Evolutionary conservation across 1,140 invertebrate genomes (phyloP), one percentile per base, ranked within the genome.

Genomic region (Formica exsecta): DNA sequence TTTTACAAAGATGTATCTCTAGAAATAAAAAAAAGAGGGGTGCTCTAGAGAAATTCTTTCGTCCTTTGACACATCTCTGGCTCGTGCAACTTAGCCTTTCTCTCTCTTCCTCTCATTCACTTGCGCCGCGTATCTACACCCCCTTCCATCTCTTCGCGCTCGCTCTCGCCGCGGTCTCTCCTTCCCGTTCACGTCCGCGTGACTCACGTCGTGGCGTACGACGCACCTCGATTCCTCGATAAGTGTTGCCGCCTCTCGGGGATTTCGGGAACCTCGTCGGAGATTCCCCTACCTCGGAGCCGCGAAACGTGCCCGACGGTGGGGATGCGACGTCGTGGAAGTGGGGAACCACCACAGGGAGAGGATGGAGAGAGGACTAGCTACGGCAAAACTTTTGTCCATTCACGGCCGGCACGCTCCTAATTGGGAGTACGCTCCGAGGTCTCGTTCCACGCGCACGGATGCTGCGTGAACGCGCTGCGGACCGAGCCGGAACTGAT

Each of bases 171-270:
- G 79, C 25, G 54, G 11, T 74, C 54, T 74, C 71, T 44, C 64
- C 62, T 68, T 77, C 81, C 73, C 81, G 59, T 32, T 89, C 66
- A 59, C 71, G 85, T 89, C 90, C 93, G 92, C 91, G 93, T 94
- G 94, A 95, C 92, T 94, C 93, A 94, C 92, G 91, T 91, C 89
- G 90, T 86, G 89, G 87, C 89, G 89, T 90, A 90, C 86, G 88
- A 85, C 85, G 81, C 88, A 75, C 83, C 87, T 92, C 89, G 93
- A 89, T 85, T 73, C 83, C 87, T 92, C 89, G 93, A 89, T 85
- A 93, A 89, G 94, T 95, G 94, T 85, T 92, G 94, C 94, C 94
- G 92, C 93, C 94, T 87, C 90, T 86, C 93, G 94, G 94, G 93
- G 91, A 94, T 95, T 93, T 94, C 93, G 92, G 85, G 62, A 95